A percentile compares a stretch with the other conserved stretches of the same genome.
Conservation (phyloP, 2,113 vertebrate genomes). For the Neomonachus schauinslandi region DNA sequence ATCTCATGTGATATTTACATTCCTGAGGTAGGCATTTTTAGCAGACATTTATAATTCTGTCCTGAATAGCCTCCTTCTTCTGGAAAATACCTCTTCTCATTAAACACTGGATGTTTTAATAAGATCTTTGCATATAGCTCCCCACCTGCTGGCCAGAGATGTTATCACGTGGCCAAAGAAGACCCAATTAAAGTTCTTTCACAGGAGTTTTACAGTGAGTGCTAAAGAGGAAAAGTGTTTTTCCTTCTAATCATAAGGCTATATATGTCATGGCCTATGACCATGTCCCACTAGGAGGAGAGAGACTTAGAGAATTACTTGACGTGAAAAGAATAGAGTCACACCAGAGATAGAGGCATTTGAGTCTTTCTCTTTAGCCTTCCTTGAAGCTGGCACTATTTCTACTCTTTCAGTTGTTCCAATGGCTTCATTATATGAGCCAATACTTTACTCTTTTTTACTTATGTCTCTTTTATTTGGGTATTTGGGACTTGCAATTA, state of each 20-base stretch:
- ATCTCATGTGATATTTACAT: neutral
- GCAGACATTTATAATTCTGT: neutral
- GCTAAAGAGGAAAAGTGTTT: neutral
- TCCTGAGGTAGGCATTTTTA: neutral
- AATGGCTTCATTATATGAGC: neutral
- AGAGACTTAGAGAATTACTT: neutral
- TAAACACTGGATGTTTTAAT: neutral
- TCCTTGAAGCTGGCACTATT: neutral
- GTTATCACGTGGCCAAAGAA: neutral
- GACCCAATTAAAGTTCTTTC: neutral
- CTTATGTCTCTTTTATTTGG: neutral
- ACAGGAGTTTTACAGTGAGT: neutral
- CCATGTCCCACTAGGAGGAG: neutral
- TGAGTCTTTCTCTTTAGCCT: constrained; percentile 3
- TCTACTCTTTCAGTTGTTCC: neutral
- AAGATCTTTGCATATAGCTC: neutral
- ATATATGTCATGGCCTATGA: neutral
- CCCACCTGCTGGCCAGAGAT: neutral
- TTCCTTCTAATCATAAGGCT: neutral
- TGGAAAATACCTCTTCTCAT: neutral
- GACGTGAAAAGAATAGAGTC: neutral
- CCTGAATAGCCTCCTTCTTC: neutral
- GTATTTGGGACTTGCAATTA: neutral
- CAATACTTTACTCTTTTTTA: neutral
- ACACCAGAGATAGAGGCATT: neutral